phyloP scores from a whole-genome alignment of 2,888 invertebrate species.

The Trissonchulus latispiculum region DNA sequence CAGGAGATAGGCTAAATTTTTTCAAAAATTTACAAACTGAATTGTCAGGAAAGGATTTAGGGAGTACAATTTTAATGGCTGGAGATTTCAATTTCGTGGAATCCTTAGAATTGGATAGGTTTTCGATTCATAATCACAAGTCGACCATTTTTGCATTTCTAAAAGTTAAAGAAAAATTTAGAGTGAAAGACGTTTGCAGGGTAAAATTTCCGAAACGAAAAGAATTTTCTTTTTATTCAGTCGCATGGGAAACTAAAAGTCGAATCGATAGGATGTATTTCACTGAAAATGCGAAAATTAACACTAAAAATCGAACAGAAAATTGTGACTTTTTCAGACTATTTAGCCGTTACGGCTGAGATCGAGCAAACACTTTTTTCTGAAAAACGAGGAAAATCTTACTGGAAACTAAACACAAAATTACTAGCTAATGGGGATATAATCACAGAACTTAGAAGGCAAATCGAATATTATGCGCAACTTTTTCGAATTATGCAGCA shows the following conservation, averaged over 20 bases:
- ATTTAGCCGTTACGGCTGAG: background rate
- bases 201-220: background rate
- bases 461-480: background rate
- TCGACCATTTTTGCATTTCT: background rate
- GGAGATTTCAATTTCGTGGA: background rate
- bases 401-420: slow-evolving; percentile 15
- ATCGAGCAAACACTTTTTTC: background rate
- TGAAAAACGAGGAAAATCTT: background rate
- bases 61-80: background rate
- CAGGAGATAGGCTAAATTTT: background rate
- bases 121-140: no score
- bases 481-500: background rate
- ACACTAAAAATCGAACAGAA: no score
- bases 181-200: background rate
- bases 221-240: slow-evolving; percentile 9
- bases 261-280: slow-evolving; percentile 8
- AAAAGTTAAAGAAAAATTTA: background rate
- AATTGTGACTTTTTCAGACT: background rate
- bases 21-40: background rate
- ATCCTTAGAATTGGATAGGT: background rate
- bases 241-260: no score
- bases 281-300: no score
- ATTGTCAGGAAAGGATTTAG: background rate
- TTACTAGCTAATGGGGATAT: background rate
- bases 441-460: background rate